Conservation (phyloP, 92 coral and sea anemone species). For the Epizoanthus fatuus region DNA sequence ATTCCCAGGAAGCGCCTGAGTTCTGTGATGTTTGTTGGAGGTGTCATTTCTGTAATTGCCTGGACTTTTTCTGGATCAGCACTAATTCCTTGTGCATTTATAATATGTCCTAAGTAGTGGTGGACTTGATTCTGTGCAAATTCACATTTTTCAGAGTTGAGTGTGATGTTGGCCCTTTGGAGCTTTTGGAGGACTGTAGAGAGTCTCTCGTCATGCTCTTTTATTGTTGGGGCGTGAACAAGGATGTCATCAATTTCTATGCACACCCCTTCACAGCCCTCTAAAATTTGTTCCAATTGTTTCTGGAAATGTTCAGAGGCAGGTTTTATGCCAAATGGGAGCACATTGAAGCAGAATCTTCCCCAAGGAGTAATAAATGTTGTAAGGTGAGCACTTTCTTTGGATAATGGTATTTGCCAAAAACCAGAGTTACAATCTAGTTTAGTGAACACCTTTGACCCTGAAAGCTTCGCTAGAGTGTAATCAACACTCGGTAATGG, state of each 20-base stretch:
- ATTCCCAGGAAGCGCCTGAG: slow-evolving; percentile 31
- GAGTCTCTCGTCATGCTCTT: slow-evolving; percentile 20
- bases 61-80: slow-evolving; percentile 39
- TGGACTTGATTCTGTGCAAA: slow-evolving; percentile 32
- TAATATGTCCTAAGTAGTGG: slow-evolving; percentile 33
- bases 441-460: slow-evolving; percentile 30
- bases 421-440: slow-evolving; percentile 29
- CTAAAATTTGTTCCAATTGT: slow-evolving; percentile 22
- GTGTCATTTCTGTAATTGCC: slow-evolving; percentile 2
- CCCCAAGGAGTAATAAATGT: slow-evolving; percentile 17
- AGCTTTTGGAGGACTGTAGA: slow-evolving; percentile 19
- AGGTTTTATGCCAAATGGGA: slow-evolving; percentile 39
- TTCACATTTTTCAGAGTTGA: slow-evolving; percentile 19
- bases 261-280: slow-evolving; percentile 36
- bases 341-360: slow-evolving; percentile 8
- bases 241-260: slow-evolving; percentile 27
- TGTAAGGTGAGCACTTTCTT: slow-evolving; percentile 1
- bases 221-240: slow-evolving; percentile 15
- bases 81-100: slow-evolving; percentile 32
- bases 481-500: slow-evolving; percentile 30
- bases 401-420: slow-evolving; percentile 27
- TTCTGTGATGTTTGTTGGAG: slow-evolving; percentile 30
- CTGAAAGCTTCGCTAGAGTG: slow-evolving; percentile 14
- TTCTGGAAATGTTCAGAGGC: slow-evolving; percentile 47
- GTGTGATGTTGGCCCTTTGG: slow-evolving; percentile 19